Evolutionary conservation across 2,797 vertebrate genomes (phyloP), one percentile per base, ranked within the genome.

Genomic region (Acanthurus tractus): DNA sequence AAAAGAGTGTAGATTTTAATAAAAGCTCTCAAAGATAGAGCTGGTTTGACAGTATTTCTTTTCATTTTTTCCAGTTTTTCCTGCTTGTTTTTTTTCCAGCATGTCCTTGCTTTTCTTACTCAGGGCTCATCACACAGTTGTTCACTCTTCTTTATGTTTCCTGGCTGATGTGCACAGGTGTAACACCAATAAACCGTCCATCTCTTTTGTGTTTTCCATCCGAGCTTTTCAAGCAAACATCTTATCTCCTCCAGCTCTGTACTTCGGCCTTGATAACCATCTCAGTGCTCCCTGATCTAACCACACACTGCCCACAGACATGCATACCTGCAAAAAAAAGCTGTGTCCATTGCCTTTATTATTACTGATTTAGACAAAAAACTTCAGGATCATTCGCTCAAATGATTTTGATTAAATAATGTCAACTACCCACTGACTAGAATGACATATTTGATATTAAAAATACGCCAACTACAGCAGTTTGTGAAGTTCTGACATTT

Each of bases 191-290:
- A 46, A 29, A 63, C 36, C 20, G 61, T 58, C 68, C 14, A n/a
- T 74, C 67, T 74, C 44, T 34, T 36, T 23, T 22, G 17, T 22
- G 58, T 61, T 59, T 69, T 66, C 55, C 13, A n/a, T 14, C 1
- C 59, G 63, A 7, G 22, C 52, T 17, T 50, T 40, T 58, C 78
- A 68, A 6, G 66, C 55, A 85, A 66, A 85, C 81, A 89, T 81
- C 78, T 63, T 13, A 52, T 48, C 65, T 46, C 23, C 22, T 74
- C 25, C 23, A 61, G 69, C 70, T 62, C 48, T 13, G 44, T 45
- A 14, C 44, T 45, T 15, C 12, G 59, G 85, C 74, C 44, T 5
- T 45, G 44, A 34, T 7, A 34, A 34, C 29, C 29, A 34, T 34
- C 29, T 34, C 29, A 34, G 6, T 34, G 29, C 29, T 34, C 29